Evolutionary conservation across 2,797 vertebrate genomes (phyloP).

Genomic region (Myotis findleyi): DNA sequence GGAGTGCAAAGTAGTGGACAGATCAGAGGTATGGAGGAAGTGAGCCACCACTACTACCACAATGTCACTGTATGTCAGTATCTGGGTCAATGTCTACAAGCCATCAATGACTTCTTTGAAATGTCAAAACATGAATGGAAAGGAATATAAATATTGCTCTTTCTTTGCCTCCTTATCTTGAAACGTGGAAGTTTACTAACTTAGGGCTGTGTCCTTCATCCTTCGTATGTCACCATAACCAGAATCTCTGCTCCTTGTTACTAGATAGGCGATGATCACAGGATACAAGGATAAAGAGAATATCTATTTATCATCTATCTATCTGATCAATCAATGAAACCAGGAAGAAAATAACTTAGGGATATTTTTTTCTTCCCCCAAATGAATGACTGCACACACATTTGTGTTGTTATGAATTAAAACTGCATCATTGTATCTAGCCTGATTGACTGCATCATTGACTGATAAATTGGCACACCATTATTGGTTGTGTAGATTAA

Average conservation of each 20-base stretch:
- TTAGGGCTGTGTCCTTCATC: not conserved
- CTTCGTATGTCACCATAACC: not conserved
- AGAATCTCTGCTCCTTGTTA: not conserved
- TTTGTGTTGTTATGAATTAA: not conserved
- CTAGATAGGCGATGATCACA: not conserved
- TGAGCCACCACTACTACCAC: not conserved
- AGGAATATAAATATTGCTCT: not conserved
- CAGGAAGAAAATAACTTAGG: not conserved
- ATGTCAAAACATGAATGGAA: not conserved
- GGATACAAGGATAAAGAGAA: not conserved
- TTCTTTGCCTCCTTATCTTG: not conserved
- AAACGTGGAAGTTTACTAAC: not conserved
- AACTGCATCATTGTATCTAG: not conserved
- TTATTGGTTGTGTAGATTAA: not conserved
- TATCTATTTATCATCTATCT: not conserved
- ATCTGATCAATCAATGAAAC: not conserved
- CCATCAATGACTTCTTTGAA: not conserved
- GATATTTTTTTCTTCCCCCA: not conserved
- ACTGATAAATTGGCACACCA: not conserved
- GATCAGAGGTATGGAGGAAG: not conserved
- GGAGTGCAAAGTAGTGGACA: not conserved
- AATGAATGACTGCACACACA: not conserved
- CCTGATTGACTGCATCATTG: not conserved
- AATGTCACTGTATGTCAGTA: not conserved
- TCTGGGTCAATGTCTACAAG: not conserved